Conservation (phyloP, 2,113 vertebrate genomes). For the human (Homo sapiens) region DNA sequence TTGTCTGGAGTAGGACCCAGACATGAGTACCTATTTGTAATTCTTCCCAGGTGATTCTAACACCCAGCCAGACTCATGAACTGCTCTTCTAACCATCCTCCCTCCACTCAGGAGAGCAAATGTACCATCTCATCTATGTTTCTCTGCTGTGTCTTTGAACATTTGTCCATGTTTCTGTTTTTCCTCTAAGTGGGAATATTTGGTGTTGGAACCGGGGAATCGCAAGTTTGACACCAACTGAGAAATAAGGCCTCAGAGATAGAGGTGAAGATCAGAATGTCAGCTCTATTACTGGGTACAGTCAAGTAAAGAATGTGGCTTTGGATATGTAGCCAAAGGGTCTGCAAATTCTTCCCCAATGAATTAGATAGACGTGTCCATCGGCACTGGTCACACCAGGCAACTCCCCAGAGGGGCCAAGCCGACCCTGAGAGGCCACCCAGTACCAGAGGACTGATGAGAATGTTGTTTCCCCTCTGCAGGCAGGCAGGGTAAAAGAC, state of each 20-base stretch:
- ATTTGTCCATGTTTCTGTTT: not conserved
- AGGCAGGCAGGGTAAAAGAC: not conserved
- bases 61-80: not conserved
- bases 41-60: not conserved
- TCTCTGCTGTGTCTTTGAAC: not conserved
- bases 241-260: not conserved
- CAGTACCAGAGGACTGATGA: not conserved
- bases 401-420: not conserved
- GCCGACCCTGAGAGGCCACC: not conserved
- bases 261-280: not conserved
- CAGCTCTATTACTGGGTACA: not conserved
- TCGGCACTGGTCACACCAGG: not conserved
- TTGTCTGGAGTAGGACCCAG: not conserved
- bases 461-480: not conserved
- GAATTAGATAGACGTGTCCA: not conserved
- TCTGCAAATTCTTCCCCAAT: not conserved
- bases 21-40: not conserved
- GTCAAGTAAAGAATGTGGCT: not conserved
- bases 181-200: not conserved
- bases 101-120: not conserved
- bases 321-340: not conserved
- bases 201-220: not conserved
- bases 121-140: not conserved
- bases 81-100: not conserved
- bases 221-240: not conserved